Percentiles rank a stretch among this genome's conserved stretches.
phyloP scores from a whole-genome alignment of 2,797 vertebrate genomes.

The Acanthornis magna region DNA sequence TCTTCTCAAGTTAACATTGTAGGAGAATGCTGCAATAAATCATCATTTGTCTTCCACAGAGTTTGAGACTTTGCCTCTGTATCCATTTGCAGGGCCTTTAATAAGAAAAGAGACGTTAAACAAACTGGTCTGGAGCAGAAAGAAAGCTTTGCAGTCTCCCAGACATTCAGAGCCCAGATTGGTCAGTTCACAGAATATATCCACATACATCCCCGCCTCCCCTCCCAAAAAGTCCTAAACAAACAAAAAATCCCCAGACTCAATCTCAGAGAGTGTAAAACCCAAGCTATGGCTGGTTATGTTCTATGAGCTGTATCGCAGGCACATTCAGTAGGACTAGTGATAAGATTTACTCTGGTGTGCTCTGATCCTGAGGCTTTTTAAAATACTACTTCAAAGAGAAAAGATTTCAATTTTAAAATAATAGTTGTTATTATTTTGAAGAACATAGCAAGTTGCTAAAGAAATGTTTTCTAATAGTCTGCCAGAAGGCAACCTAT shows the following conservation, averaged over 20 bases:
- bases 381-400: background rate
- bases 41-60: background rate
- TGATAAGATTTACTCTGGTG: background rate
- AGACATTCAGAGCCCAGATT: background rate
- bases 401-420: conserved; percentile 28
- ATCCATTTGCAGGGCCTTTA: background rate
- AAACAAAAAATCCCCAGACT: background rate
- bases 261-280: background rate
- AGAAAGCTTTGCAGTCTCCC: background rate
- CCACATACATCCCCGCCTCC: background rate
- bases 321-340: background rate
- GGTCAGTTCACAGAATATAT: background rate
- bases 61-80: background rate
- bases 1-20: background rate
- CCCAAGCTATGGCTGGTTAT: background rate
- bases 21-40: background rate
- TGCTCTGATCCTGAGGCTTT: conserved; percentile 6
- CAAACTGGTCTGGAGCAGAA: background rate
- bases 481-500: conserved; percentile 40
- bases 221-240: background rate
- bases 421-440: conserved; percentile 43
- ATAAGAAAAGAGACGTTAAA: background rate
- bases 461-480: conserved; percentile 35
- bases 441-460: conserved; percentile 14
- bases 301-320: background rate